Evolutionary conservation across 2,888 invertebrate species (phyloP).

Genomic region (Synergus gifuensis): DNA sequence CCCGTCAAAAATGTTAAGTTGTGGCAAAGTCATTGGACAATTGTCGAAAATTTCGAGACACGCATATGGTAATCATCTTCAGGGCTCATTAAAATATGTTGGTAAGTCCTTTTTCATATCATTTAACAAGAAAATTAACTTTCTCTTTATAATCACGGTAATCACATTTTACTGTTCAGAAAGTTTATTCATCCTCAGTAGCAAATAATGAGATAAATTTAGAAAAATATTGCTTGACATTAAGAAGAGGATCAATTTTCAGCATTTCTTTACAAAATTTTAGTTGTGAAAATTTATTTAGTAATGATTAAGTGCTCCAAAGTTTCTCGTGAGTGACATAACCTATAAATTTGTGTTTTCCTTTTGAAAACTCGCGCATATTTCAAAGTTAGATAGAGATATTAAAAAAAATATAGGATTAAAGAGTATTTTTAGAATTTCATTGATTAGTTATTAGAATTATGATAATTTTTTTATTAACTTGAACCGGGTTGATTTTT

Average conservation of each 20-base stretch:
- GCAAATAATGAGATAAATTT: neutral
- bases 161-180: neutral
- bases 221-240: neutral
- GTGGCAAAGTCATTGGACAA: slow-evolving; percentile 70
- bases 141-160: neutral
- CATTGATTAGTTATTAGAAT: too few species aligned
- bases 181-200: neutral
- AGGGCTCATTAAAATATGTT: slow-evolving; percentile 62
- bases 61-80: slow-evolving; percentile 60
- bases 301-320: neutral
- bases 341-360: slow-evolving; percentile 29
- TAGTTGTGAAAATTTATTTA: neutral
- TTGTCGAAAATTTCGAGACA: slow-evolving; percentile 70
- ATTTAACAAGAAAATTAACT: neutral
- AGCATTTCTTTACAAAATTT: neutral
- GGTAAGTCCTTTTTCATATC: slow-evolving; percentile 59
- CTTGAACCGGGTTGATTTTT: neutral
- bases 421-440: neutral
- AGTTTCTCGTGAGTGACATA: slow-evolving; percentile 20
- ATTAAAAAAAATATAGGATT: neutral
- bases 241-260: neutral
- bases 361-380: neutral
- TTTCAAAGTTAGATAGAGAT: neutral
- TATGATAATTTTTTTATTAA: neutral
- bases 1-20: slow-evolving; percentile 72